A percentile compares a stretch with the other conserved stretches of the same genome.
Evolutionary conservation across 2,797 vertebrate species (phyloP).

Genomic region (Tachyglossus aculeatus): DNA sequence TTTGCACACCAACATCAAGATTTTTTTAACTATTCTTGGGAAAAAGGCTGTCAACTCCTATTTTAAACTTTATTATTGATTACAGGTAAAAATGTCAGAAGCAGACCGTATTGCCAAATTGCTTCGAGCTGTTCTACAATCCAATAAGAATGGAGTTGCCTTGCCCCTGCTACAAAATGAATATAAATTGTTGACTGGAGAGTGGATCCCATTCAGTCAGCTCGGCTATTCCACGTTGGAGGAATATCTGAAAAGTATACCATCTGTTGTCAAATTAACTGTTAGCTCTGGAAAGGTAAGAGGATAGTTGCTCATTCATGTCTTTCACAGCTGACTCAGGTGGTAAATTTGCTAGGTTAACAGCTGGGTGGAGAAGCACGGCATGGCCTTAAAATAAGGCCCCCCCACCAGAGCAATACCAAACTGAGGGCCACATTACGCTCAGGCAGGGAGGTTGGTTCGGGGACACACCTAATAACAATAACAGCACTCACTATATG

Average conservation of each 20-base stretch:
- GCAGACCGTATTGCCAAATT: slow-evolving; percentile 85
- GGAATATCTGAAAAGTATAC: slow-evolving; percentile 82
- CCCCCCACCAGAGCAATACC: too few relatives aligned
- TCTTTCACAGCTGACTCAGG: too few relatives aligned
- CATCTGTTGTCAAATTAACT: slow-evolving; percentile 84
- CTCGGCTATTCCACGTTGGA: slow-evolving; percentile 83
- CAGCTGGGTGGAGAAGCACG: too few relatives aligned
- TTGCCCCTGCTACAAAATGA: slow-evolving; percentile 80
- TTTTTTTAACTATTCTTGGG: too few relatives aligned
- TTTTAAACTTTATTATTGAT: slow-evolving; percentile 22
- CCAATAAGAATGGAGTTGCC: slow-evolving; percentile 83
- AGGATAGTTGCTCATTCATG: not conserved
- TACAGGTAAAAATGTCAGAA: slow-evolving; percentile 80
- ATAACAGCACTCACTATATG: too few relatives aligned
- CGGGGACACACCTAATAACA: too few relatives aligned
- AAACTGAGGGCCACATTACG: too few relatives aligned
- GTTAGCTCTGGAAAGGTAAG: slow-evolving; percentile 83
- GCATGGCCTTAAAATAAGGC: too few relatives aligned
- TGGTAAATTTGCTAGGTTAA: too few relatives aligned
- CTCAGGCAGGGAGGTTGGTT: too few relatives aligned
- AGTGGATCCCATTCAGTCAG: slow-evolving; percentile 82
- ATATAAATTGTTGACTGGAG: slow-evolving; percentile 84
- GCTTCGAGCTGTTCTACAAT: slow-evolving; percentile 87
- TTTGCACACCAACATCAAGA: too few relatives aligned
- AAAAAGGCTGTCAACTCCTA: slow-evolving; percentile 19